Conservation (phyloP, 2,113 vertebrate genomes). For the Apteryx owenii region DNA sequence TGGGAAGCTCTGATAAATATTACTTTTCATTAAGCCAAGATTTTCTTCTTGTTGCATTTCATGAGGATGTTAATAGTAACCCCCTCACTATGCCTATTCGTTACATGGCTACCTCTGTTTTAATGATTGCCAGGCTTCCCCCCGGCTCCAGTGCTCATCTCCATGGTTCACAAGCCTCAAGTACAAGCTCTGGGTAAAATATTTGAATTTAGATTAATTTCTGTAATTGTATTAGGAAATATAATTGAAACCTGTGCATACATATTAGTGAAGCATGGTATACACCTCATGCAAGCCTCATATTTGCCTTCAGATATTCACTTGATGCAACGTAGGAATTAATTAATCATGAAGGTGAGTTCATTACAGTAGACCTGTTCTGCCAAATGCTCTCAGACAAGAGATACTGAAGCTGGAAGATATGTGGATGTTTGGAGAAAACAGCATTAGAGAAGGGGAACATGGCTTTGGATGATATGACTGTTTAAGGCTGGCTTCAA, state of each 20-base stretch:
- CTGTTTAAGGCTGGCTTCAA: neutral
- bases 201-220: neutral
- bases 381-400: neutral
- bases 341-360: neutral
- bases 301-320: neutral
- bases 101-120: neutral
- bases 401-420: neutral
- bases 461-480: neutral
- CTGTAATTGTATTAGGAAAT: neutral
- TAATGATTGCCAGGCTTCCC: neutral
- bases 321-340: neutral
- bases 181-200: neutral
- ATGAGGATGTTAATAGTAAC: neutral
- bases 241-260: neutral
- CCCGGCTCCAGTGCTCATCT: fast-evolving
- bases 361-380: neutral
- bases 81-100: neutral
- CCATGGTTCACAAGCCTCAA: neutral
- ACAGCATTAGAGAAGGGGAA: neutral
- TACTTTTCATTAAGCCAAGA: neutral
- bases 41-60: neutral
- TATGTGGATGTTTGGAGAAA: neutral
- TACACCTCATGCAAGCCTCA: neutral
- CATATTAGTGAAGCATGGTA: neutral
- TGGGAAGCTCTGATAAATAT: neutral